phyloP scores from a whole-genome alignment of 2,888 invertebrate species.

The Dioctria linearis region DNA sequence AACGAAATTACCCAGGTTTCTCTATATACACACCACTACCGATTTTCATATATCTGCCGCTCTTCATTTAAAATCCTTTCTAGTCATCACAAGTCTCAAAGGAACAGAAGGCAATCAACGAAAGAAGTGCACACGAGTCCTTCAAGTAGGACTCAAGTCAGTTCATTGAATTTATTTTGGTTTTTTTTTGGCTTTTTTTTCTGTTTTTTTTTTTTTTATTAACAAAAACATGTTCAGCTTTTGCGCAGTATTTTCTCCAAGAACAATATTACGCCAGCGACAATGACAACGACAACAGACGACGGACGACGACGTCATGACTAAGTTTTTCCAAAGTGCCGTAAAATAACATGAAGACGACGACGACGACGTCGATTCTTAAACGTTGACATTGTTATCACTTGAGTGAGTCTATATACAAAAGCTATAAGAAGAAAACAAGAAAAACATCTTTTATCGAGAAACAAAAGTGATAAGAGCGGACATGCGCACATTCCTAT shows the following conservation, averaged over 20 bases:
- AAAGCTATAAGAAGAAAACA: not conserved
- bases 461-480: slow-evolving; percentile 34
- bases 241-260: slow-evolving; percentile 15
- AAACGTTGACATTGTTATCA: slow-evolving; percentile 34
- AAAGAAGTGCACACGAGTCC: not conserved
- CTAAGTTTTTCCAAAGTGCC: not conserved
- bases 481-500: slow-evolving; percentile 11
- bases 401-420: not conserved
- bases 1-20: too few species aligned
- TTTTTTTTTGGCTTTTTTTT: not conserved
- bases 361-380: slow-evolving; percentile 29
- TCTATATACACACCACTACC: too few species aligned
- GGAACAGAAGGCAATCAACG: not conserved
- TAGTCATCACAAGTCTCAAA: not conserved
- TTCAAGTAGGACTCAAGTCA: not conserved
- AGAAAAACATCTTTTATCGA: slow-evolving; percentile 1
- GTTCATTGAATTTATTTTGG: not conserved
- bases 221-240: not conserved
- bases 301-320: slow-evolving; percentile 1
- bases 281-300: not conserved
- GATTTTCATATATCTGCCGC: not conserved
- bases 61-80: not conserved
- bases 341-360: slow-evolving; percentile 9
- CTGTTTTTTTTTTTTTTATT: not conserved
- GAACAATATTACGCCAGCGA: not conserved